Conservation (phyloP, 2,888 invertebrate species). For the Tortricodes alternella region DNA sequence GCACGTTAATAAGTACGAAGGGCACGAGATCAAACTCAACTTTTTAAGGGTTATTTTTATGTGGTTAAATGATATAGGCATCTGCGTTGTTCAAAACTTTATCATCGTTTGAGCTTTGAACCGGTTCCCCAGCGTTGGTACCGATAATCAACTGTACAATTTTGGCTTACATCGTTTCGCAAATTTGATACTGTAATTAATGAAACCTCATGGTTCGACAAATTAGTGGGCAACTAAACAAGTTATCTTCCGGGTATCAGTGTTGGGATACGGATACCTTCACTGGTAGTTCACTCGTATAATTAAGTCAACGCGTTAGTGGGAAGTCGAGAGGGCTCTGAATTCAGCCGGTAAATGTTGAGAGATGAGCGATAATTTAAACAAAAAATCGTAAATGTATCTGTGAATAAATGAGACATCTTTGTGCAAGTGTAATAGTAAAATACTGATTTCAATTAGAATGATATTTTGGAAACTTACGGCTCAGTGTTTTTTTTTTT, state of each 20-base stretch:
- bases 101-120: too few relatives aligned
- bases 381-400: not conserved
- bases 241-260: slow-evolving; percentile 15
- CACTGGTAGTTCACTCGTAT: slow-evolving; percentile 44
- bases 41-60: too few relatives aligned
- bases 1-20: too few relatives aligned
- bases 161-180: slow-evolving; percentile 9
- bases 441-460: too few relatives aligned
- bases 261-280: slow-evolving; percentile 11
- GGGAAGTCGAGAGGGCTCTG: slow-evolving; percentile 10
- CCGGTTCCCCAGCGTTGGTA: not conserved
- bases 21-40: too few relatives aligned
- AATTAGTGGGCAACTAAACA: slow-evolving; percentile 21
- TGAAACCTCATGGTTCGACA: slow-evolving; percentile 20
- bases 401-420: too few relatives aligned
- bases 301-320: slow-evolving; percentile 37
- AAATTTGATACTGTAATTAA: slow-evolving; percentile 26
- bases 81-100: too few relatives aligned
- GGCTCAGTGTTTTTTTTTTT: too few relatives aligned
- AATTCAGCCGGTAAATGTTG: slow-evolving; percentile 5
- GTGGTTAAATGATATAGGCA: too few relatives aligned
- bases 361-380: not conserved
- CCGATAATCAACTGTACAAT: slow-evolving; percentile 6
- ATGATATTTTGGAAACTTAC: too few relatives aligned
- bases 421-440: too few relatives aligned